These are phyloP conservation scores for Anarhynchus alexandrinus DNA, from an alignment of 2,113 vertebrate species.

Conservation along the genomic window DNA sequence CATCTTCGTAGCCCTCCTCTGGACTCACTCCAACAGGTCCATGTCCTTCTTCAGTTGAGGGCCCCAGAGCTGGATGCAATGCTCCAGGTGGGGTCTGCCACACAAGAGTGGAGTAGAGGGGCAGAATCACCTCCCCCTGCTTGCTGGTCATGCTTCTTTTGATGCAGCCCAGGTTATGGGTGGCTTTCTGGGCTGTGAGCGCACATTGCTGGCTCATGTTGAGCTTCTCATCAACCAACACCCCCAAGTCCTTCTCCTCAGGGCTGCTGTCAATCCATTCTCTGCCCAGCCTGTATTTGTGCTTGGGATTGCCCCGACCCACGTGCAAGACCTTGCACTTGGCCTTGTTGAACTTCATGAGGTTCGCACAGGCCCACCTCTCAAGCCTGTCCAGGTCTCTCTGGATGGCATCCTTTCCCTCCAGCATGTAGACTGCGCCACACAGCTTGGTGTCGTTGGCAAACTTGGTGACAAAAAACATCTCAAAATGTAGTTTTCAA, in stretches of 20 bases:
- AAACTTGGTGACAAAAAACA: neutral
- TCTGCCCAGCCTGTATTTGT: neutral
- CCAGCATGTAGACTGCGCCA: neutral
- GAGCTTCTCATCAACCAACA: neutral
- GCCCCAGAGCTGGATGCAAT: no score
- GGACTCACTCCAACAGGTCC: neutral
- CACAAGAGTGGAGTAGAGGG: neutral
- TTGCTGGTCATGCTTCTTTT: neutral
- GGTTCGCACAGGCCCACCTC: neutral
- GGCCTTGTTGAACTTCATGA: neutral
- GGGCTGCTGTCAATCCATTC: neutral
- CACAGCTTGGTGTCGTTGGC: neutral
- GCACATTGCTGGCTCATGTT: neutral
- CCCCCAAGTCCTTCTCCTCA: neutral
- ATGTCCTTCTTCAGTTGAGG: neutral
- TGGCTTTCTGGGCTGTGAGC: neutral
- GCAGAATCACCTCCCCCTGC: neutral
- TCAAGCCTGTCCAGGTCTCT: neutral
- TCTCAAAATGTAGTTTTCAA: neutral
- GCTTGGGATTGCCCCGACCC: neutral
- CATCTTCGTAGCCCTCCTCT: neutral
- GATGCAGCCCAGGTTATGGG: neutral
- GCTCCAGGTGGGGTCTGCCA: neutral
- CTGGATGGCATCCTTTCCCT: neutral
- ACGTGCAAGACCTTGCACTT: neutral